phyloP scores from a whole-genome alignment of 2,888 invertebrate species.

The Lasioglossum lativentre region DNA sequence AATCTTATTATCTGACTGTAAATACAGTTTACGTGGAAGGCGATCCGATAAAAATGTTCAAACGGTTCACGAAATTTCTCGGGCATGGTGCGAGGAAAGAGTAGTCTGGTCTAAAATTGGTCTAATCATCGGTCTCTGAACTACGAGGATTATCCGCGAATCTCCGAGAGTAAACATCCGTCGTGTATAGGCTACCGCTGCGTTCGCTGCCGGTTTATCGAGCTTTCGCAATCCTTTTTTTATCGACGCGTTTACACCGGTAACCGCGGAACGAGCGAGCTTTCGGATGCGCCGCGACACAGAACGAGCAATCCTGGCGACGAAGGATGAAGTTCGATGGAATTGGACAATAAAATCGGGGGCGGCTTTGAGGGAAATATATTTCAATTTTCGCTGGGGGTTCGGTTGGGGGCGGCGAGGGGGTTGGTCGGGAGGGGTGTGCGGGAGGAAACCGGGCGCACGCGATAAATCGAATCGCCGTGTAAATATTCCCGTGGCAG shows the following conservation, averaged over 20 bases:
- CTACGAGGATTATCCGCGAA: too few species aligned
- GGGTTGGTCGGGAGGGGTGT: not conserved
- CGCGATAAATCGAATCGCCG: constrained; percentile 70
- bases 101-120: too few species aligned
- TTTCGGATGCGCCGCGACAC: not conserved
- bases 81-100: too few species aligned
- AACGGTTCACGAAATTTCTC: too few species aligned
- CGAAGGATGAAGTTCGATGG: constrained; percentile 1
- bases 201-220: not conserved
- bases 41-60: not conserved
- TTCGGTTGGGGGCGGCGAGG: not conserved
- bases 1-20: not conserved
- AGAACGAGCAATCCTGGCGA: not conserved
- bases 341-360: constrained; percentile 4
- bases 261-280: not conserved
- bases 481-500: constrained; percentile 70
- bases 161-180: not conserved
- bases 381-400: constrained; percentile 70
- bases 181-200: not conserved
- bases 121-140: too few species aligned
- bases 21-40: too few species aligned
- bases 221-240: not conserved
- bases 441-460: constrained; percentile 36
- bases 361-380: constrained; percentile 69
- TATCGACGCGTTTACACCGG: not conserved